A percentile compares a stretch with the other conserved stretches of the same genome.
These are phyloP conservation scores for Malacosoma neustria DNA, from an alignment of 2,888 invertebrate species.

Conservation along the genomic window DNA sequence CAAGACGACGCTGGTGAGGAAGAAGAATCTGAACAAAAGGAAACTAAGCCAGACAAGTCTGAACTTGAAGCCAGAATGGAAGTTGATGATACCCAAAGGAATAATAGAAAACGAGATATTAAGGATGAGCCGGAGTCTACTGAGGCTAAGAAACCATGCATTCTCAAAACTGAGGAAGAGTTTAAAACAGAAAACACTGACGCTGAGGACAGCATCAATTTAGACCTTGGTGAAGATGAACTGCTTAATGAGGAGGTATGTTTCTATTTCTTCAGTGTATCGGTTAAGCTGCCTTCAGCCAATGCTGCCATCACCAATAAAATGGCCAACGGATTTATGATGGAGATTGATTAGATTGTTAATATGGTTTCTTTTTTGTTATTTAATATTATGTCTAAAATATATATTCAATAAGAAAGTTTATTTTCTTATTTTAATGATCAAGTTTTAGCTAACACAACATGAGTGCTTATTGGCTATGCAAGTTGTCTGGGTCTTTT, in stretches of 20 bases:
- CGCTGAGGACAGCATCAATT: conserved; percentile 86
- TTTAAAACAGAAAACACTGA: conserved; percentile 74
- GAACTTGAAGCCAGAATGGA: conserved; percentile 39
- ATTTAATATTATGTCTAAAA: conserved; percentile 4
- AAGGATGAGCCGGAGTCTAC: conserved; percentile 46
- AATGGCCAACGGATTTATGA: conserved; percentile 43
- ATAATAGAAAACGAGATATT: conserved; percentile 49
- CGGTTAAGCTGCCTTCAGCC: conserved; percentile 41
- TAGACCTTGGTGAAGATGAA: conserved; percentile 88
- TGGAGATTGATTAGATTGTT: conserved; percentile 51
- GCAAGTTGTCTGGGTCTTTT: not conserved
- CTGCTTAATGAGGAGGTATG: conserved; percentile 85
- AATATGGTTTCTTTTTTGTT: conserved; percentile 2
- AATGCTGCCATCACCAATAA: conserved; percentile 39
- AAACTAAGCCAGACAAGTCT: conserved; percentile 13
- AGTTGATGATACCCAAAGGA: conserved; percentile 40
- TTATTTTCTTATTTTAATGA: conserved; percentile 14
- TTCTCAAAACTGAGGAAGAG: conserved; percentile 53
- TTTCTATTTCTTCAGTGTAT: conserved; percentile 66
- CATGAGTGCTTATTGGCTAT: not conserved
- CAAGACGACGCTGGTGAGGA: conserved; percentile 64
- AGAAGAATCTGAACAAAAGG: conserved; percentile 38
- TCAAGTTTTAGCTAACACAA: not conserved
- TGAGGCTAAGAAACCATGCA: conserved; percentile 49
- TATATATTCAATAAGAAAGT: conserved; percentile 8